Evolutionary conservation across 2,888 invertebrate species (phyloP).

Genomic region (Sceliomorpha sp.): DNA sequence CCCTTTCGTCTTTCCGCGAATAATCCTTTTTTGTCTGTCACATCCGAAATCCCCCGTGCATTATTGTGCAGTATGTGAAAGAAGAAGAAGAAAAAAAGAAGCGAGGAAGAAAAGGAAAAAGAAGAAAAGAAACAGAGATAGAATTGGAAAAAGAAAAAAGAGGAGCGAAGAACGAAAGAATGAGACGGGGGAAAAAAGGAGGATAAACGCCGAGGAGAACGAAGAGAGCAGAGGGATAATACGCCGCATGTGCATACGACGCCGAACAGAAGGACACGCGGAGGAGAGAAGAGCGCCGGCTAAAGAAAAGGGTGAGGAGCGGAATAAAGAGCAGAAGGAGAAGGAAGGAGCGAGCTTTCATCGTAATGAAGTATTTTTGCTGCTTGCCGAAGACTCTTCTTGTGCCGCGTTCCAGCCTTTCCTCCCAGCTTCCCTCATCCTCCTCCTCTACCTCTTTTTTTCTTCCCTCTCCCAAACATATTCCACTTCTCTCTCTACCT

Average conservation of each 20-base stretch:
- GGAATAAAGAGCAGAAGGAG: slow-evolving; percentile 59
- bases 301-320: slow-evolving; percentile 24
- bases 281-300: slow-evolving; percentile 4
- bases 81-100: slow-evolving; percentile 44
- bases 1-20: slow-evolving; percentile 59
- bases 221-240: slow-evolving; percentile 57
- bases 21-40: slow-evolving; percentile 59
- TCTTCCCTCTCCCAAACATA: neutral
- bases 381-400: slow-evolving; percentile 63
- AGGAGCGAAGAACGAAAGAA: slow-evolving; percentile 47
- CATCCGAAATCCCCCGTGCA: slow-evolving; percentile 56
- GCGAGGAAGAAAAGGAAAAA: slow-evolving; percentile 45
- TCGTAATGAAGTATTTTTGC: slow-evolving; percentile 78
- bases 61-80: slow-evolving; percentile 33
- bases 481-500: slow-evolving; percentile 1
- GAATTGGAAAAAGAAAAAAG: slow-evolving; percentile 44
- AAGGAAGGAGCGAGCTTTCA: slow-evolving; percentile 72
- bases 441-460: slow-evolving; percentile 1
- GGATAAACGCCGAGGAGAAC: slow-evolving; percentile 41
- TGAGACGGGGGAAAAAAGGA: slow-evolving; percentile 42
- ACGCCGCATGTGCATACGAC: slow-evolving; percentile 50
- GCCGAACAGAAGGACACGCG: slow-evolving; percentile 27
- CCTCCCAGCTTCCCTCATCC: too few species aligned
- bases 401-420: slow-evolving; percentile 43
- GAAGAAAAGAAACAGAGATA: slow-evolving; percentile 58